A percentile compares a stretch with the other conserved stretches of the same genome.
Evolutionary conservation across 2,113 vertebrate species (phyloP).

Genomic region (Callionymus lyra): DNA sequence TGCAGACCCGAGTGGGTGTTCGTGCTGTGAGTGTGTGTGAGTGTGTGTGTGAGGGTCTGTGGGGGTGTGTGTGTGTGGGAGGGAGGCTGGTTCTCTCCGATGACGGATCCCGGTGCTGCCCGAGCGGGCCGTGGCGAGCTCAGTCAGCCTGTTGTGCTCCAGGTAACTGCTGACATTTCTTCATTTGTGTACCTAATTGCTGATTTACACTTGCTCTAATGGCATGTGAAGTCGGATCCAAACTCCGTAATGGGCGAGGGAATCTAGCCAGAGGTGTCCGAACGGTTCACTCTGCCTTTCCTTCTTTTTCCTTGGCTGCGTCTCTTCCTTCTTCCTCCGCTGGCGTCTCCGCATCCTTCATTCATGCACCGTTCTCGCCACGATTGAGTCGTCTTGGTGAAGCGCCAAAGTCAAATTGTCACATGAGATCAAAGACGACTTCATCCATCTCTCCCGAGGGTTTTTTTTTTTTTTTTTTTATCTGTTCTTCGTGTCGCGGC

Average conservation of each 20-base stretch:
- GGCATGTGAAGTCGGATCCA: slow-evolving; percentile 40
- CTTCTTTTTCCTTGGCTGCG: slow-evolving; percentile 23
- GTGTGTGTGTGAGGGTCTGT: slow-evolving; percentile 6
- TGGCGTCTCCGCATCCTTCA: slow-evolving; percentile 55
- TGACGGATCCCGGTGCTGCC: slow-evolving; percentile 19
- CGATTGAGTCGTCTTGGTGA: slow-evolving; percentile 41
- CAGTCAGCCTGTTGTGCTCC: slow-evolving; percentile 32
- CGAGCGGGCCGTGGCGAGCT: slow-evolving; percentile 29
- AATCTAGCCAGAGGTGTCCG: slow-evolving; percentile 44
- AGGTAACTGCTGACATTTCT: slow-evolving; percentile 59
- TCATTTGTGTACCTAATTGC: slow-evolving; percentile 59
- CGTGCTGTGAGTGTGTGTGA: slow-evolving; percentile 8
- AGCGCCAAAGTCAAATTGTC: slow-evolving; percentile 60
- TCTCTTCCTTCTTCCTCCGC: no score
- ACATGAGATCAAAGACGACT: slow-evolving; percentile 59
- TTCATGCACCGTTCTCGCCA: slow-evolving; percentile 59
- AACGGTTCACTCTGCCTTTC: slow-evolving; percentile 33
- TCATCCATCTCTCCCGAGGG: slow-evolving; percentile 19
- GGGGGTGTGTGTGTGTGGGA: slow-evolving; percentile 1
- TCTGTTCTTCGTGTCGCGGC: slow-evolving; percentile 25
- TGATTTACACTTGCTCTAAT: slow-evolving; percentile 55
- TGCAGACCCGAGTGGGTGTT: slow-evolving; percentile 12
- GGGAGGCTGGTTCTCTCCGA: slow-evolving; percentile 14
- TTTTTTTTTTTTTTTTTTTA: slow-evolving; percentile 6
- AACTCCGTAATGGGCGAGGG: slow-evolving; percentile 40